Base-by-base conservation (phyloP, 1,140 invertebrate species). In the Lanistes nyassanus region DNA sequence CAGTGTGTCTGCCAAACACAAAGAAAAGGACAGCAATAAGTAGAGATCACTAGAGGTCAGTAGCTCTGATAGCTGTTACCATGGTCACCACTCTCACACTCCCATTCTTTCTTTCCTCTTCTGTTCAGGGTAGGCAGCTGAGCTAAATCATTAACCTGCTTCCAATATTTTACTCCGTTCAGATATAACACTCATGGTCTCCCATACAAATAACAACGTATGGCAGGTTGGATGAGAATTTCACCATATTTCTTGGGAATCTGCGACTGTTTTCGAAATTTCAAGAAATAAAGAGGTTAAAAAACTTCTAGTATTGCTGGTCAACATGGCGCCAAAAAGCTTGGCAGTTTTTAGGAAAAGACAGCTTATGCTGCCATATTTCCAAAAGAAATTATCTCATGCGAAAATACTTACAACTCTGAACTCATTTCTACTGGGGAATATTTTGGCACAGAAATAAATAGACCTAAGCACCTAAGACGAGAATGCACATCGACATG, bases 71-170 rank as follows among this genome's bases (percentile, higher is more conserved):
- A n/a, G n/a, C n/a, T n/a, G 13, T 66, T 23, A 34, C 65, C 34
- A n/a, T 29, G 6, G 29, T 37, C 37, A 19, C 37, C 65, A 34
- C 36, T 66, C 65, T 66, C 65, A 34, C 37, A 16, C 65, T 66
- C 36, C 34, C 65, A 34, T 11, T 66, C 65, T 66, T 66, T 66
- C 65, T 37, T 13, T 66, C 58, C 1, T 66, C 34, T 31, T 66
- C 11, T 37, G 26, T 37, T 66, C 23, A 3, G 65, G n/a, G n/a
- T 31, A 31, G 65, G 21, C 26, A 31, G 36, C 26, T n/a, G 23
- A 13, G 36, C 16, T 6, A n/a, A 29, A 2, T 23, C 16, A n/a
- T 29, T 23, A 1, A 39, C 34, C 34, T 66, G 26, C 23, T 29
- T 29, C 23, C 29, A 23, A 29, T 39, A 13, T 26, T 66, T 66